Evolutionary conservation across 2,113 vertebrate species (phyloP).

Genomic region (Phyllostomus discolor): DNA sequence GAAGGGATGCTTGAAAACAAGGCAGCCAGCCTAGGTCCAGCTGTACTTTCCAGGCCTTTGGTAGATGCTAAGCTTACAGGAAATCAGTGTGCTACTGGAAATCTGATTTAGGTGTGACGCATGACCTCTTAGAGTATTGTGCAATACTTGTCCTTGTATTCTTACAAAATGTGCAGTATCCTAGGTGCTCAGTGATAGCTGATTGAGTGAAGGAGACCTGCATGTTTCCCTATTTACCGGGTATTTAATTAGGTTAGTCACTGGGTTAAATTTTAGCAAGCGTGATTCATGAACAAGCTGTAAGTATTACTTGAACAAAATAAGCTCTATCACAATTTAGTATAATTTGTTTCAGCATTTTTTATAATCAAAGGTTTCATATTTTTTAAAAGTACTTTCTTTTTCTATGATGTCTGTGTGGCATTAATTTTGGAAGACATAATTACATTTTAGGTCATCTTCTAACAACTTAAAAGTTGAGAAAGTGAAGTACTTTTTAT

Average conservation of each 20-base stretch:
- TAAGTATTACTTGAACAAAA: not conserved
- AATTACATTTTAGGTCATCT: not conserved
- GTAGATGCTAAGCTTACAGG: not conserved
- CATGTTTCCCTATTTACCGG: not conserved
- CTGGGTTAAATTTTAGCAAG: not conserved
- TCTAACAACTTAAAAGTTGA: not conserved
- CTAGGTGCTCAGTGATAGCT: not conserved
- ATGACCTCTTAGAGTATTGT: not conserved
- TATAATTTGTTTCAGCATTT: not conserved
- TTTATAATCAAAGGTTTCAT: not conserved
- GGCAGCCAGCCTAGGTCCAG: accelerated
- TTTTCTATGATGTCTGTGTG: not conserved
- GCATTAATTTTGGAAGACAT: not conserved
- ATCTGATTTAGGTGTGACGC: not conserved
- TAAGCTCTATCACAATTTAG: not conserved
- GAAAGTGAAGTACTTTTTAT: not conserved
- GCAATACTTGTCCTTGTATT: not conserved
- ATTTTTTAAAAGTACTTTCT: not conserved
- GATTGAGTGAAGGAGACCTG: not conserved
- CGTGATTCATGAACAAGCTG: not conserved
- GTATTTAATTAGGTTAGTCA: not conserved
- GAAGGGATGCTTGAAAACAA: not conserved
- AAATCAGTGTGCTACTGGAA: not conserved
- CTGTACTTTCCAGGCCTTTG: not conserved
- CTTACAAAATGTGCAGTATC: not conserved